phyloP scores from a whole-genome alignment of 1,140 invertebrate genomes.

The Papilio polytes region DNA sequence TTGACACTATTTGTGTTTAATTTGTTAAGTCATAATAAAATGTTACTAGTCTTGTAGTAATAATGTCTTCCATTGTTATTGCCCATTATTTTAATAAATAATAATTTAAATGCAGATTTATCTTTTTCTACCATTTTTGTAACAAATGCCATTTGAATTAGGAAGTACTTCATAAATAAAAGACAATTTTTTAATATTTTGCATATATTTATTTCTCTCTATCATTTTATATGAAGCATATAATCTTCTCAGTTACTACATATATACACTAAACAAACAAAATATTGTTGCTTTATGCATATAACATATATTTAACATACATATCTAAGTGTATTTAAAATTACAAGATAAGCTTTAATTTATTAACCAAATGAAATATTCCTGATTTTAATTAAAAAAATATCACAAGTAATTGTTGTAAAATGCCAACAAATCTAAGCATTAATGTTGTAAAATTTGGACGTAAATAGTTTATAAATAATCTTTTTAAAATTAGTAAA shows the following conservation, averaged over 20 bases:
- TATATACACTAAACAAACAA: neutral
- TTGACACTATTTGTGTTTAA: neutral
- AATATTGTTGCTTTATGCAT: conserved; percentile 17
- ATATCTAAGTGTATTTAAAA: neutral
- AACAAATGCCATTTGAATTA: neutral
- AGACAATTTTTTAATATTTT: conserved; percentile 29
- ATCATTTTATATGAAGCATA: conserved; percentile 21
- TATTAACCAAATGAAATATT: conserved; percentile 21
- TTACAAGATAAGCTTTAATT: neutral
- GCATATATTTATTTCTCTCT: conserved; percentile 30
- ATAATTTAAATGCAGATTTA: neutral
- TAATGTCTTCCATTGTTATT: conserved; percentile 25
- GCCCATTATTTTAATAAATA: neutral
- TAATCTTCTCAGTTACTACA: neutral
- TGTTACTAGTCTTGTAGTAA: conserved; percentile 19
- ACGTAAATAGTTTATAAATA: conserved; percentile 43
- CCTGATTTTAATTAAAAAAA: conserved; percentile 41
- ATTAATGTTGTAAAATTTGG: conserved; percentile 46
- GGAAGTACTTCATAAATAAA: conserved; percentile 9
- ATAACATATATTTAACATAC: neutral
- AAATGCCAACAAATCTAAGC: conserved; percentile 45
- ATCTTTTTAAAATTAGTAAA: conserved; percentile 34
- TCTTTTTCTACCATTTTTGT: neutral
- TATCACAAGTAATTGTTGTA: conserved; percentile 53
- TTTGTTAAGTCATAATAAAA: conserved; percentile 40